Percentiles rank a stretch among this genome's conserved stretches.
These are phyloP conservation scores for Litocranius walleri DNA, from an alignment of 2,113 vertebrate species.

Conservation along the genomic window DNA sequence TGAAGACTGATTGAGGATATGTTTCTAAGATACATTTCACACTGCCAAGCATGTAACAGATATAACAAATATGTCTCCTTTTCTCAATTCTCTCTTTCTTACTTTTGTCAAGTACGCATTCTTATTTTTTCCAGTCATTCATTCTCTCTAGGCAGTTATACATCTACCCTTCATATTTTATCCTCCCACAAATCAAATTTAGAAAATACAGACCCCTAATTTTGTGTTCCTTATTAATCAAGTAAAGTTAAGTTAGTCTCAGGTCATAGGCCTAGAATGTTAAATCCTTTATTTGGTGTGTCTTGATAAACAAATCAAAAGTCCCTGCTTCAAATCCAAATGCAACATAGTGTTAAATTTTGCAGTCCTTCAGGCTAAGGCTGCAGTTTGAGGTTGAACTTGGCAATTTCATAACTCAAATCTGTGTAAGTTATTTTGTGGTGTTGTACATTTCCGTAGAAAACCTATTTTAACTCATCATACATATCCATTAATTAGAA, in stretches of 20 bases:
- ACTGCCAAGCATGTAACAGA: background rate
- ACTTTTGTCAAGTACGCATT: background rate
- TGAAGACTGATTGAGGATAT: background rate
- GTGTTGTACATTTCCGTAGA: background rate
- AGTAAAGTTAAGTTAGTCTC: background rate
- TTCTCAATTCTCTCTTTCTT: background rate
- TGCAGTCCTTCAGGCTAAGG: background rate
- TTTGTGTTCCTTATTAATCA: background rate
- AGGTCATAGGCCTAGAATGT: background rate
- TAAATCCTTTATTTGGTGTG: background rate
- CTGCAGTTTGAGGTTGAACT: background rate
- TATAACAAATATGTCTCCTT: background rate
- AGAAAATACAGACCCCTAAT: background rate
- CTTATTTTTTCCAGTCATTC: background rate
- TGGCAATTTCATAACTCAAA: background rate
- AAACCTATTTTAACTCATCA: background rate
- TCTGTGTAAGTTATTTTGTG: background rate
- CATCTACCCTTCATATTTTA: background rate
- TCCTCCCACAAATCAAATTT: background rate
- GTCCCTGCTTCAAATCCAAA: background rate
- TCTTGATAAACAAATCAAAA: background rate
- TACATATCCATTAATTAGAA: background rate
- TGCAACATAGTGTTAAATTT: background rate
- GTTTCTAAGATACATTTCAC: background rate
- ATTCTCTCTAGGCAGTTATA: background rate